A percentile compares a stretch with the other conserved stretches of the same genome.
phyloP scores from a whole-genome alignment of 2,113 vertebrate species.

The Eptesicus fuscus region DNA sequence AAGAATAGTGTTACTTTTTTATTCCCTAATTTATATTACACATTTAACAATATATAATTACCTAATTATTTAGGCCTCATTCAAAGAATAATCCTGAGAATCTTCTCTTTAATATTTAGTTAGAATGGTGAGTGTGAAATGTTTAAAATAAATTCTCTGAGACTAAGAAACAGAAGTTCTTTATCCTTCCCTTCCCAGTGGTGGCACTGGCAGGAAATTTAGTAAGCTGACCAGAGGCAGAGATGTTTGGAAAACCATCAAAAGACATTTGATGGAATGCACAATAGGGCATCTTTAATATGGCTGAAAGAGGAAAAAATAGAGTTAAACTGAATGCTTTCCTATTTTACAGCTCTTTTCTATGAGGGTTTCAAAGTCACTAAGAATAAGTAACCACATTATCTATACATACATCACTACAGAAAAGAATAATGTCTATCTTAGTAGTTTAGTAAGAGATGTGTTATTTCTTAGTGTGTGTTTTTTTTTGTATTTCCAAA shows the following conservation, averaged over 20 bases:
- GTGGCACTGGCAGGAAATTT: conserved; percentile 39
- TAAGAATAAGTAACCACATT: conserved; percentile 12
- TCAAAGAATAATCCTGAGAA: conserved; percentile 14
- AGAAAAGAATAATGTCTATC: conserved; percentile 31
- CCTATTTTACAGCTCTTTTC: conserved; percentile 27
- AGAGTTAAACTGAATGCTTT: conserved; percentile 13
- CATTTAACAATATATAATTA: conserved; percentile 46
- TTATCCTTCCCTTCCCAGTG: conserved; percentile 46
- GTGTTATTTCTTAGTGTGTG: not conserved
- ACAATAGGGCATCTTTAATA: conserved; percentile 44
- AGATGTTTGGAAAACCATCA: conserved; percentile 56
- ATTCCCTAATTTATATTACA: conserved; percentile 21
- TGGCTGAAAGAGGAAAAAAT: conserved; percentile 30
- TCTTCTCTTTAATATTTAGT: conserved; percentile 43
- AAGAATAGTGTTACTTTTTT: conserved; percentile 26
- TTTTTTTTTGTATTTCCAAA: conserved; percentile 27
- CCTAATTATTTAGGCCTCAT: conserved; percentile 40
- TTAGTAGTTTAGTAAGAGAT: not conserved
- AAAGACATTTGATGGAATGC: conserved; percentile 35
- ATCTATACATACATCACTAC: not conserved
- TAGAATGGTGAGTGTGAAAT: conserved; percentile 1
- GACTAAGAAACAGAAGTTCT: conserved; percentile 59
- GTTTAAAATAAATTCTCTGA: conserved; percentile 52
- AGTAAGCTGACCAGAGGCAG: conserved; percentile 34
- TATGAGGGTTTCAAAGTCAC: conserved; percentile 52